Base-by-base conservation (phyloP, 1,140 invertebrate species). In the Panagrolaimus sp. region DNA sequence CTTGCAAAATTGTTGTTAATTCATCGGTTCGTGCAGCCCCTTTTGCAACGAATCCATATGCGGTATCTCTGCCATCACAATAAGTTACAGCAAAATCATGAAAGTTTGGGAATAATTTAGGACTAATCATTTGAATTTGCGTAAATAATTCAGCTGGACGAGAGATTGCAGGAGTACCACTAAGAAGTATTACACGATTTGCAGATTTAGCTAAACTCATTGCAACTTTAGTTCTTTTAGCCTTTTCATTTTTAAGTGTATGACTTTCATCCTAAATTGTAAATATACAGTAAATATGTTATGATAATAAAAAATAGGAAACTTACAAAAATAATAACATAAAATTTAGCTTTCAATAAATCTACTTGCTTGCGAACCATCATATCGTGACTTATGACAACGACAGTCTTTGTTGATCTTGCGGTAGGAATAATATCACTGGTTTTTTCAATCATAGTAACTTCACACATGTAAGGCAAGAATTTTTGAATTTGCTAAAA, bases 161-260 rank as follows among this genome's bases (percentile, higher is more conserved):
- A 15, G 92, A 93, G 1, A 98, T 84, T 0, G 93, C 94, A 0
- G 96, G 96, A 0, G 96, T 98, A 43, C 96, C 96, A 74, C 89
- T 91, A 14, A 98, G 84, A 14, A 98, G 84, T 62, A 98, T 86
- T 0, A 91, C 86, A 21, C 91, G 87, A 64, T 86, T 86, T 0
- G 89, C 81, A n/a, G 43, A 67, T 62, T 76, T 81, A 63, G 81
- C 46, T 6, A 82, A 58, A 9, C 67, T 71, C n/a, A 63, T 73
- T 8, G 80, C 80, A 6, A 72, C 79, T 43, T 76, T 78, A 7
- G 80, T 78, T 45, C 80, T 48, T 43, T 78, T 68, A 7, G 80
- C 69, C 32, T 75, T 74, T 17, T 48, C n/a, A 17, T 79, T 72
- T 69, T 70, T 65, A 9, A 79, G 55, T 63, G 71, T 62, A 67